Conservation (phyloP, 1,140 invertebrate species). For the Ostrea denselamellosa region DNA sequence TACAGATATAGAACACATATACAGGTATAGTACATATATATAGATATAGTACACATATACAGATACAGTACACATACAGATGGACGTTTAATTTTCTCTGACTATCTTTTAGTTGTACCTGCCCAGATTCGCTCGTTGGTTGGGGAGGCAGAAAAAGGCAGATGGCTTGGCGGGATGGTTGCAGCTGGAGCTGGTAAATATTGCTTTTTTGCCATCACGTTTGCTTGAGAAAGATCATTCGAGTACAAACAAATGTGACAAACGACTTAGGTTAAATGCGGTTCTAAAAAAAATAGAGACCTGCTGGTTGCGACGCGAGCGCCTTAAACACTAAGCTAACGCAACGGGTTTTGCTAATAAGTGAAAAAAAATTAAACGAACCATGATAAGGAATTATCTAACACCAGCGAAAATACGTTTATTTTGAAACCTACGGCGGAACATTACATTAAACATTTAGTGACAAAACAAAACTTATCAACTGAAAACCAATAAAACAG, state of each 20-base stretch:
- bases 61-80: neutral
- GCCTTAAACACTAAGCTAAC: too few species aligned
- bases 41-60: neutral
- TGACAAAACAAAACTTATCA: neutral
- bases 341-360: neutral
- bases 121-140: slow-evolving; percentile 74
- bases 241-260: too few species aligned
- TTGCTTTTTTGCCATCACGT: too few species aligned
- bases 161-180: slow-evolving; percentile 75
- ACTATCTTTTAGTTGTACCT: slow-evolving; percentile 70
- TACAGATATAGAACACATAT: too few species aligned
- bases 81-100: neutral
- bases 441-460: neutral
- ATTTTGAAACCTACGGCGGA: neutral
- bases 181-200: slow-evolving; percentile 73
- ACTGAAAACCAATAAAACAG: too few species aligned
- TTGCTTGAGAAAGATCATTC: too few species aligned
- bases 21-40: neutral
- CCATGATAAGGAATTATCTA: neutral
- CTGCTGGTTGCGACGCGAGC: neutral
- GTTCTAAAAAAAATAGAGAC: too few species aligned
- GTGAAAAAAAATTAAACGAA: neutral
- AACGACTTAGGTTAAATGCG: too few species aligned
- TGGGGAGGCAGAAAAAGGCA: slow-evolving; percentile 70
- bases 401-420: neutral